Conservation (phyloP, 1,140 invertebrate genomes). For the Diabrotica virgifera region DNA sequence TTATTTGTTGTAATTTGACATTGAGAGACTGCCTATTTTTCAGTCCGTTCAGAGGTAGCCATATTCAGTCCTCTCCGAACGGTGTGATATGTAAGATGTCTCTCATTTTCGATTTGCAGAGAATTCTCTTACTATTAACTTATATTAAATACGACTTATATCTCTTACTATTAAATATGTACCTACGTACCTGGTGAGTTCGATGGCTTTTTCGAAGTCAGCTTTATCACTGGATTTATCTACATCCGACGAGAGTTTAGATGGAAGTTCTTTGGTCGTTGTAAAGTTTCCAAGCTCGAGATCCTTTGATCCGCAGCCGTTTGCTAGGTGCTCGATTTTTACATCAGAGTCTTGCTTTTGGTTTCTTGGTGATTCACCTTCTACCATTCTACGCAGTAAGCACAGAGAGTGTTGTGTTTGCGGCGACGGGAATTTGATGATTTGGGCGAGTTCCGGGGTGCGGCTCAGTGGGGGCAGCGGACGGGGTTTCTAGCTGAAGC, state of each 20-base stretch:
- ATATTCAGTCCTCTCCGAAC: no score
- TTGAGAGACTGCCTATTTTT: no score
- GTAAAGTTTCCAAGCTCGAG: constrained; percentile 54
- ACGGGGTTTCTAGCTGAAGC: constrained; percentile 29
- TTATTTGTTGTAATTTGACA: no score
- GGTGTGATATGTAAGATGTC: no score
- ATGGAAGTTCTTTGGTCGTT: constrained; percentile 29
- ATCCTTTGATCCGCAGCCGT: constrained; percentile 72
- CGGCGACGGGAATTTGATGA: constrained; percentile 22
- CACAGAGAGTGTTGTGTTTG: constrained; percentile 21
- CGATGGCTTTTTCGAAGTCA: constrained; percentile 80
- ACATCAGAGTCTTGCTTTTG: constrained; percentile 63
- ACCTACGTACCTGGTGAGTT: constrained; percentile 54
- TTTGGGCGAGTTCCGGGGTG: constrained; percentile 21
- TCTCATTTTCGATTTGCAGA: no score
- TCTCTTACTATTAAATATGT: neutral
- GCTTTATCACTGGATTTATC: constrained; percentile 62
- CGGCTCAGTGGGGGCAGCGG: constrained; percentile 36
- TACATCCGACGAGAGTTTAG: constrained; percentile 45
- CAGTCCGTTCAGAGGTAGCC: no score
- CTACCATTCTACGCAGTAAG: constrained; percentile 45
- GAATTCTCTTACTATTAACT: no score
- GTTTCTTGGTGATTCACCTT: constrained; percentile 41
- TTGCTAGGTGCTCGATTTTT: constrained; percentile 70
- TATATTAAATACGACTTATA: no score